A percentile compares a stretch with the other conserved stretches of the same genome.
Conservation (phyloP, 2,888 invertebrate species). For the Cephus runcator region DNA sequence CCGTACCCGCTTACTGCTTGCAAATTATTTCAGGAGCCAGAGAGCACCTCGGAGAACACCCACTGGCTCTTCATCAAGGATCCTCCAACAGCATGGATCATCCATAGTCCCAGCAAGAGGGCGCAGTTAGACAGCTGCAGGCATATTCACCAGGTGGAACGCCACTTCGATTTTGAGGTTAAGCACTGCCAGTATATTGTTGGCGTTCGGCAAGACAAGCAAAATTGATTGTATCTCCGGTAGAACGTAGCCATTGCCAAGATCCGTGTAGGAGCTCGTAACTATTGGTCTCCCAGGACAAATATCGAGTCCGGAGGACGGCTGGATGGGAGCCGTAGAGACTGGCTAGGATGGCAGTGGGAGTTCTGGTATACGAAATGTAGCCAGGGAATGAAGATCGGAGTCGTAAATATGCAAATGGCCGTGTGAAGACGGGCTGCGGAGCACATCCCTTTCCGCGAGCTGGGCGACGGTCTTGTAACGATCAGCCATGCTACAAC, state of each 20-base stretch:
- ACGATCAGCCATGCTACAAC: neutral
- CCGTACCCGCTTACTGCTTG: neutral
- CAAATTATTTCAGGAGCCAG: neutral
- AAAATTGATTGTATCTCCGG: neutral
- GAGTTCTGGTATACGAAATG: neutral
- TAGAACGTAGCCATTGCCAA: neutral
- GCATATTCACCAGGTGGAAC: neutral
- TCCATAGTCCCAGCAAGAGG: neutral
- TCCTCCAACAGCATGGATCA: neutral
- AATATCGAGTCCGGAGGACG: neutral
- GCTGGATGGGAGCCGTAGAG: neutral
- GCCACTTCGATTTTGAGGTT: neutral
- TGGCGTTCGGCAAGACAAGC: neutral
- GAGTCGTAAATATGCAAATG: constrained; percentile 37
- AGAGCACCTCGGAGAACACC: neutral
- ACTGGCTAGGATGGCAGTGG: neutral
- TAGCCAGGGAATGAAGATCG: constrained; percentile 19
- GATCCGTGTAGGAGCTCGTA: neutral
- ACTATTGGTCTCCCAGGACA: constrained; percentile 1
- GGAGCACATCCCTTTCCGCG: constrained; percentile 17
- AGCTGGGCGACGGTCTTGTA: constrained; percentile 19
- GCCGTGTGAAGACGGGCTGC: constrained; percentile 15
- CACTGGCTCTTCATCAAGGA: neutral
- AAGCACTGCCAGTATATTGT: neutral
- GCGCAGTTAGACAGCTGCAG: neutral